These are phyloP conservation scores for Gonatopus flavifemur DNA, from an alignment of 1,140 invertebrate species.

Conservation along the genomic window DNA sequence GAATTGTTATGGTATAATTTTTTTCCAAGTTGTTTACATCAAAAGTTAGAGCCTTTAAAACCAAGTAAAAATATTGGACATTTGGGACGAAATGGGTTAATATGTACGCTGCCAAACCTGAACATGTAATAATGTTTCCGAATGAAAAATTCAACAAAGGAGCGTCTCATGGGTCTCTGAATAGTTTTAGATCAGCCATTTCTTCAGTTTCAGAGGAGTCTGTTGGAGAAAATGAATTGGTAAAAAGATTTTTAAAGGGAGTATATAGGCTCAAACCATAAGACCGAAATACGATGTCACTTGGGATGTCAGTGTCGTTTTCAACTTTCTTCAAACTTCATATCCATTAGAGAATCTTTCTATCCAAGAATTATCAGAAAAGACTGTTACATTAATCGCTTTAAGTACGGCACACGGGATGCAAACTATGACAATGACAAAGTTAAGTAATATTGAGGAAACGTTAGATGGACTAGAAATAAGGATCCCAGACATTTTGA, in stretches of 20 bases:
- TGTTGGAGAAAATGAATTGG: conserved; percentile 5
- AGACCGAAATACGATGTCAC: conserved; percentile 32
- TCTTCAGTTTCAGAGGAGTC: conserved; percentile 20
- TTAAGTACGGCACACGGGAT: no score
- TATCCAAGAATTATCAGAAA: conserved; percentile 18
- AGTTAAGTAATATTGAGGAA: no score
- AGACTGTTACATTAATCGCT: no score
- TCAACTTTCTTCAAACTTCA: conserved; percentile 23
- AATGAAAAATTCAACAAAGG: conserved; percentile 2
- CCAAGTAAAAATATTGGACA: no score
- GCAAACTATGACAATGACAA: no score
- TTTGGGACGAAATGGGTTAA: conserved; percentile 2
- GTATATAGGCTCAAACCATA: conserved; percentile 20
- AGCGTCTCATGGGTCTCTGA: conserved; percentile 20
- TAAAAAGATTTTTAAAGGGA: conserved; percentile 33
- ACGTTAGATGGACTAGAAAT: no score
- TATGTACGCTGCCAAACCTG: not conserved
- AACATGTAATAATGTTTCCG: conserved; percentile 12
- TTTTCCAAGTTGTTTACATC: no score
- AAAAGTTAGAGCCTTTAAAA: no score
- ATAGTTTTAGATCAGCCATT: conserved; percentile 23
- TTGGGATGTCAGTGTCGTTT: conserved; percentile 34
- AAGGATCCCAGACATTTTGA: no score
- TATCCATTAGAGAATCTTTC: no score
- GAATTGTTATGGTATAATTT: no score